Evolutionary conservation across 2,888 invertebrate genomes (phyloP).

Genomic region (Trachelus troglodyta): DNA sequence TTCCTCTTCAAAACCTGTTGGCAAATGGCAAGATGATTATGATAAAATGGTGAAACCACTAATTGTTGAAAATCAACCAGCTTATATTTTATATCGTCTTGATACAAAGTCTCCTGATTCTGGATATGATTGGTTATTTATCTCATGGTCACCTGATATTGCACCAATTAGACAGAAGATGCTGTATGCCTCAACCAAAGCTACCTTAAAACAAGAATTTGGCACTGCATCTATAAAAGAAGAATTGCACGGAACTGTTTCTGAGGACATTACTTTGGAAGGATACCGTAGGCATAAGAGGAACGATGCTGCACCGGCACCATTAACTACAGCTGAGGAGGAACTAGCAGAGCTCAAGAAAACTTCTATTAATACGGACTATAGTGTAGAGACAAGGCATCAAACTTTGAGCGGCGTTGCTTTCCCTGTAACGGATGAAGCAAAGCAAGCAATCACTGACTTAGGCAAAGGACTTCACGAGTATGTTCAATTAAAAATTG

Average conservation of each 20-base stretch:
- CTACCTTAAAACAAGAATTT: constrained; percentile 96
- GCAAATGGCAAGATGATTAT: constrained; percentile 88
- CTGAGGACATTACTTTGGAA: constrained; percentile 84
- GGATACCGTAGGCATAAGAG: constrained; percentile 86
- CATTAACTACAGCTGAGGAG: constrained; percentile 89
- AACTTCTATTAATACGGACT: constrained; percentile 76
- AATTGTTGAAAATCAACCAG: constrained; percentile 84
- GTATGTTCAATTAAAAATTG: constrained; percentile 91
- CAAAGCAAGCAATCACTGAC: constrained; percentile 79
- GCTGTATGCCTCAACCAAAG: constrained; percentile 97
- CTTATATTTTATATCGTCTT: constrained; percentile 85
- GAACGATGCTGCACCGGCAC: constrained; percentile 85
- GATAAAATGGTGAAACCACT: constrained; percentile 79
- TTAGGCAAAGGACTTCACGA: constrained; percentile 81
- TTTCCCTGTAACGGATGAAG: constrained; percentile 88
- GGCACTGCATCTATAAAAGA: constrained; percentile 94
- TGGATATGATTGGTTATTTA: constrained; percentile 92
- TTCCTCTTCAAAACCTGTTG: constrained; percentile 74
- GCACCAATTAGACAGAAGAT: constrained; percentile 95
- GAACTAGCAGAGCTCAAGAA: constrained; percentile 83
- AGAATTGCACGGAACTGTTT: constrained; percentile 89
- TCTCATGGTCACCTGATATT: constrained; percentile 95
- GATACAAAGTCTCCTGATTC: constrained; percentile 80
- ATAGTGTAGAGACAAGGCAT: constrained; percentile 84
- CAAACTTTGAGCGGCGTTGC: constrained; percentile 92